Conservation (phyloP, 35 echinoderm and acorn worm genomes). For the Heliocidaris erythrogramma region DNA sequence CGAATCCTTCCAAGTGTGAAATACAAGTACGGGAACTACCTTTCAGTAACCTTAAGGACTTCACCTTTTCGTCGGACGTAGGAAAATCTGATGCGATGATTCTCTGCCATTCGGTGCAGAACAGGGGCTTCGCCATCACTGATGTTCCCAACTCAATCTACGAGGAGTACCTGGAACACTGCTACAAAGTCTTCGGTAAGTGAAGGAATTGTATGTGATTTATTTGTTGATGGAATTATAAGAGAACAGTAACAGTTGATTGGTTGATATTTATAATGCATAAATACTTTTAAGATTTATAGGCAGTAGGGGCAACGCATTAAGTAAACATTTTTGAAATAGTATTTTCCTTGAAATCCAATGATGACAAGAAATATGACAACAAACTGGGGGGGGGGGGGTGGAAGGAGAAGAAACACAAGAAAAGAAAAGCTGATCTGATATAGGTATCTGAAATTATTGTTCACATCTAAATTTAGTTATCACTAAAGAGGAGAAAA, state of each 20-base stretch:
- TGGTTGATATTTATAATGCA: too few relatives aligned
- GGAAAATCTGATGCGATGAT: not conserved
- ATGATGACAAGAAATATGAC: too few relatives aligned
- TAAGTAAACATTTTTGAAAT: not conserved
- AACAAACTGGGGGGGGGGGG: too few relatives aligned
- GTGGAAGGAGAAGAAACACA: not conserved
- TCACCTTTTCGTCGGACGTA: not conserved
- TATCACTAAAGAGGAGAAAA: too few relatives aligned
- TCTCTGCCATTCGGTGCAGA: constrained; percentile 28
- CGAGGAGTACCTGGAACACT: not conserved
- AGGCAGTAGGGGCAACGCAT: not conserved
- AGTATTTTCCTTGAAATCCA: too few relatives aligned
- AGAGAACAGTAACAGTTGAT: too few relatives aligned
- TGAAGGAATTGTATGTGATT: too few relatives aligned
- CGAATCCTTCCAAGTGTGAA: not conserved
- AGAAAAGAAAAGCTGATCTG: too few relatives aligned
- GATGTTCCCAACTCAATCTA: constrained; percentile 34
- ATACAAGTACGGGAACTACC: not conserved
- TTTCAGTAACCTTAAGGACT: not conserved
- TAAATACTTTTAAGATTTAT: too few relatives aligned
- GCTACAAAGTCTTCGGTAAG: not conserved
- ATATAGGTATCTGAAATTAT: too few relatives aligned
- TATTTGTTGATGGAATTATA: too few relatives aligned
- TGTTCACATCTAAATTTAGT: too few relatives aligned
- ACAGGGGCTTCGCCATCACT: not conserved